These are phyloP conservation scores for Chromis chromis DNA, from an alignment of 2,797 vertebrate genomes.

Conservation along the genomic window DNA sequence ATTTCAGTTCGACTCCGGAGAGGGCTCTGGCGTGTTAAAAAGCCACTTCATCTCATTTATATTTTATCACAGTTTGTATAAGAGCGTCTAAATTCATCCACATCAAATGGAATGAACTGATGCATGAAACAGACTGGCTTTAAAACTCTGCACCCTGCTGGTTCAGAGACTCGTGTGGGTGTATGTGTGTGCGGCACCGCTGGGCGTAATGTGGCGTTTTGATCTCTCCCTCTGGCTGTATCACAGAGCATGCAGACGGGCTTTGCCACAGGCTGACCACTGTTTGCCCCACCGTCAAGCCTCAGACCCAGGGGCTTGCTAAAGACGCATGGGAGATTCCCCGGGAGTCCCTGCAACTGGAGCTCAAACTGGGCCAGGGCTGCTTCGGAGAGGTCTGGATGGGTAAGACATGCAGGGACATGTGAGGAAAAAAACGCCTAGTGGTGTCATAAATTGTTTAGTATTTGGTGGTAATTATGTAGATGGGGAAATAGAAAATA, in stretches of 20 bases:
- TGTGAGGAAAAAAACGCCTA: not conserved
- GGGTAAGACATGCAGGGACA: slow-evolving; percentile 85
- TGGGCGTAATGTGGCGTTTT: slow-evolving; percentile 29
- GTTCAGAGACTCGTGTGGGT: slow-evolving; percentile 18
- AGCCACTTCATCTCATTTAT: slow-evolving; percentile 63
- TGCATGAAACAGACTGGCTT: slow-evolving; percentile 44
- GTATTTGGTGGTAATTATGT: slow-evolving; percentile 9
- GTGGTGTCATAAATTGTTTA: slow-evolving; percentile 13
- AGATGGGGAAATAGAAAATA: slow-evolving; percentile 1
- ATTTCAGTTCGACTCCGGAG: slow-evolving; percentile 42
- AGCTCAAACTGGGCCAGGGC: slow-evolving; percentile 96
- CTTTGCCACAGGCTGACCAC: slow-evolving; percentile 95
- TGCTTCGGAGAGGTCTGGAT: slow-evolving; percentile 98
- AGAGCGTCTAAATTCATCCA: slow-evolving; percentile 48
- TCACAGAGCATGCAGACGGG: slow-evolving; percentile 92
- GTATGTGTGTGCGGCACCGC: slow-evolving; percentile 2
- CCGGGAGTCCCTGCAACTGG: slow-evolving; percentile 92
- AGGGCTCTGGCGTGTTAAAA: slow-evolving; percentile 42
- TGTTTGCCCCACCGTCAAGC: slow-evolving; percentile 96
- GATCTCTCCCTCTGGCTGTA: slow-evolving; percentile 8
- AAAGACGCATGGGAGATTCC: slow-evolving; percentile 98
- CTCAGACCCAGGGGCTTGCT: slow-evolving; percentile 95
- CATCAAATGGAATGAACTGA: slow-evolving; percentile 51
- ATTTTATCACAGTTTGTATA: slow-evolving; percentile 57
- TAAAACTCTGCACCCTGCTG: slow-evolving; percentile 20